Evolutionary conservation across 2,888 invertebrate genomes (phyloP).

Genomic region (Rhamphomyia laevipes): DNA sequence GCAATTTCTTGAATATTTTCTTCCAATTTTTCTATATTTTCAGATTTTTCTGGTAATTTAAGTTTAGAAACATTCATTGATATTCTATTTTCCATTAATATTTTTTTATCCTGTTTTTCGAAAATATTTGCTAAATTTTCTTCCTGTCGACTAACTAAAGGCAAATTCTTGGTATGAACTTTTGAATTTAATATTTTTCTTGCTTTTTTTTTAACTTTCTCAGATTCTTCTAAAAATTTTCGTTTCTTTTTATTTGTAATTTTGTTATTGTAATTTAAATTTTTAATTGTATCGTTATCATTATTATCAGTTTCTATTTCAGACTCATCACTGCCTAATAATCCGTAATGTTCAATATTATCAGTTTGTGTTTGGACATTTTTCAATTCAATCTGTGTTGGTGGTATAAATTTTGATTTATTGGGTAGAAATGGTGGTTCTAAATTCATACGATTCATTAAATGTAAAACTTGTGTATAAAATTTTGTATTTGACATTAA

Average conservation of each 20-base stretch:
- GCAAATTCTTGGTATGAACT: conserved; percentile 1
- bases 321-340: conserved; percentile 22
- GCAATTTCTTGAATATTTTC: neutral
- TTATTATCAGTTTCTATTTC: conserved; percentile 33
- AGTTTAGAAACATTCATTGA: conserved; percentile 18
- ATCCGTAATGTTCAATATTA: conserved; percentile 5
- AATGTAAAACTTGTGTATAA: conserved; percentile 73
- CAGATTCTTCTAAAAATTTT: conserved; percentile 11
- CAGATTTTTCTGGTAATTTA: conserved; percentile 3
- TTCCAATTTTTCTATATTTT: conserved; percentile 3
- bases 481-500: conserved; percentile 66
- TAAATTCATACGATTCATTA: conserved; percentile 92
- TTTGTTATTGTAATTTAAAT: conserved; percentile 14
- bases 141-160: neutral
- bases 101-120: neutral
- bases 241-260: conserved; percentile 8
- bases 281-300: conserved; percentile 13
- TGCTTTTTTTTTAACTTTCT: conserved; percentile 22
- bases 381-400: conserved; percentile 6
- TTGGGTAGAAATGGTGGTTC: conserved; percentile 63
- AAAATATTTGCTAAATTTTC: neutral
- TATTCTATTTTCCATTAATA: conserved; percentile 17
- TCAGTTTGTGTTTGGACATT: conserved; percentile 28
- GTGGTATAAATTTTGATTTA: conserved; percentile 3
- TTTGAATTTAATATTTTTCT: conserved; percentile 21